phyloP scores from a whole-genome alignment of 2,113 vertebrate species.

The Thymallus thymallus region DNA sequence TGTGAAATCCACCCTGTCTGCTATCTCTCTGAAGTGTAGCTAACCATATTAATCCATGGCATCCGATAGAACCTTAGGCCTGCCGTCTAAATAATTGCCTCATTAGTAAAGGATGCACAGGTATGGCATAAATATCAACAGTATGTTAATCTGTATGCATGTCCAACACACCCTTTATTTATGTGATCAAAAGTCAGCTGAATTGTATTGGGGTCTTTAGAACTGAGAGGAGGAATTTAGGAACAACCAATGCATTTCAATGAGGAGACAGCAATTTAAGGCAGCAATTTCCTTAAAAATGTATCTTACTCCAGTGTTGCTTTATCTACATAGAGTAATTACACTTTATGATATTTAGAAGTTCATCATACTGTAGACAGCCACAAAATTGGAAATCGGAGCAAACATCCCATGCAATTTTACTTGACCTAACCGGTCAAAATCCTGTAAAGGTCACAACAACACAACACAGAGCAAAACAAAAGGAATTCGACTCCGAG shows the following conservation, averaged over 20 bases:
- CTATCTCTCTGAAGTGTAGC: conserved; percentile 64
- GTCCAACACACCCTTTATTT: conserved; percentile 65
- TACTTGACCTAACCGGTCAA: no score
- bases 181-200: conserved; percentile 61
- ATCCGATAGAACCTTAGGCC: conserved; percentile 49
- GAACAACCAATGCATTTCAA: neutral
- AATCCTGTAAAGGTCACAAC: neutral
- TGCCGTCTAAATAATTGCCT: conserved; percentile 73
- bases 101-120: conserved; percentile 69
- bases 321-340: neutral
- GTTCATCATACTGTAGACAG: no score
- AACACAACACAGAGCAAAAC: neutral
- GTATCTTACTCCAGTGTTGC: no score
- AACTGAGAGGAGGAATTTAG: neutral
- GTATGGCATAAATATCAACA: conserved; percentile 64
- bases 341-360: neutral
- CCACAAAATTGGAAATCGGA: no score
- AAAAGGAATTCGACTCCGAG: conserved; percentile 7
- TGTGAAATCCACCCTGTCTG: conserved; percentile 68
- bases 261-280: neutral
- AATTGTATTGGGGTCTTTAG: conserved; percentile 35
- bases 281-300: no score
- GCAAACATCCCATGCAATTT: no score
- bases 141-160: conserved; percentile 62
- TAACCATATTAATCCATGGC: conserved; percentile 59